Conservation (phyloP, 1,140 invertebrate species). For the Vanessa tameamea region DNA sequence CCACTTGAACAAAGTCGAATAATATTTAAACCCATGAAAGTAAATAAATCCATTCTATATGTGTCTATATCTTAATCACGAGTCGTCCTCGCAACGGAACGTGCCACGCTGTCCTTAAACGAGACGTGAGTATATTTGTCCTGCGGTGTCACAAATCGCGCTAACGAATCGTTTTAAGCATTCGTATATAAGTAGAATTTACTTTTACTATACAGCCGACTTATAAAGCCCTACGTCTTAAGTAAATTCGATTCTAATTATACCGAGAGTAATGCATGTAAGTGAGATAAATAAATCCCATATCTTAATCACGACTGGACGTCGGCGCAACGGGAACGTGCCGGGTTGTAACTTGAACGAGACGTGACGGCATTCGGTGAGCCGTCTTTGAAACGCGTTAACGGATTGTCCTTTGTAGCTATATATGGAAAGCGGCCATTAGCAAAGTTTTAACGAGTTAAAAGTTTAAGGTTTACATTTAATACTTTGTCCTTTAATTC, state of each 20-base stretch:
- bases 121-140: slow-evolving; percentile 22
- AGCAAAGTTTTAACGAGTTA: not conserved
- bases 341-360: slow-evolving; percentile 7
- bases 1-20: not conserved
- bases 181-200: not conserved
- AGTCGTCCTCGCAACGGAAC: slow-evolving; percentile 9
- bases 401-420: slow-evolving; percentile 16
- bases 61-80: slow-evolving; percentile 10
- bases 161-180: not conserved
- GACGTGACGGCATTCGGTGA: slow-evolving; percentile 31
- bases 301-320: slow-evolving; percentile 17
- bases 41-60: slow-evolving; percentile 9
- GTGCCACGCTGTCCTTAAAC: slow-evolving; percentile 16
- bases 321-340: slow-evolving; percentile 26
- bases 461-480: not conserved
- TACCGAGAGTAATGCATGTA: slow-evolving; percentile 3
- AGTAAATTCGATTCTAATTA: slow-evolving; percentile 16
- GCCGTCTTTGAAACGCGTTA: slow-evolving; percentile 23
- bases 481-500: too few species aligned
- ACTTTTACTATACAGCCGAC: not conserved
- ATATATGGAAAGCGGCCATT: not conserved
- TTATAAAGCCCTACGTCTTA: not conserved
- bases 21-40: slow-evolving; percentile 4
- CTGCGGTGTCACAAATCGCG: slow-evolving; percentile 8
- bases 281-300: slow-evolving; percentile 12